These are phyloP conservation scores for Athripsodes cinereus DNA, from an alignment of 2,888 invertebrate genomes.

Conservation along the genomic window DNA sequence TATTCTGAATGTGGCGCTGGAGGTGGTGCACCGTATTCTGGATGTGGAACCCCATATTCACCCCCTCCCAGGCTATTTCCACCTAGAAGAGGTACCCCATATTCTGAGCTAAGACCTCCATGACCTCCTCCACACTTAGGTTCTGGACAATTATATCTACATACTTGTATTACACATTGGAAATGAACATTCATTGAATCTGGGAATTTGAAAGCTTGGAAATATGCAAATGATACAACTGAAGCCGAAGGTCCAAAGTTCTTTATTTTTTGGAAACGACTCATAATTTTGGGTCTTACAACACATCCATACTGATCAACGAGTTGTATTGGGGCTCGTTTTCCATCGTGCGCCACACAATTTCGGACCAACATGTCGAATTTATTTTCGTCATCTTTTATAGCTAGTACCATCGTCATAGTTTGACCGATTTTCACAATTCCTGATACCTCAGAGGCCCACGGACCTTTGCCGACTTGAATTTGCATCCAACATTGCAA, in stretches of 20 bases:
- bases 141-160: conserved; percentile 88
- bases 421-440: conserved; percentile 95
- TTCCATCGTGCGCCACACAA: conserved; percentile 92
- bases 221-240: conserved; percentile 90
- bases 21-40: conserved; percentile 68
- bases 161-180: conserved; percentile 94
- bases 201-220: conserved; percentile 96
- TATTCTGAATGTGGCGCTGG: conserved; percentile 60
- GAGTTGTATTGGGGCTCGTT: conserved; percentile 85
- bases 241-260: conserved; percentile 93
- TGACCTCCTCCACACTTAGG: conserved; percentile 71
- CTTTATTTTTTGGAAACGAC: conserved; percentile 92
- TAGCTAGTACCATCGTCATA: conserved; percentile 94
- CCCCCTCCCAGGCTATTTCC: conserved; percentile 56
- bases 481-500: conserved; percentile 97
- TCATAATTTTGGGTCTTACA: conserved; percentile 91
- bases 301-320: conserved; percentile 93
- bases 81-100: conserved; percentile 59
- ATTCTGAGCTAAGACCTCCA: conserved; percentile 55
- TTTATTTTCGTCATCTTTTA: conserved; percentile 93
- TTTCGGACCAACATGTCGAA: conserved; percentile 93
- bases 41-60: conserved; percentile 57
- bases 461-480: conserved; percentile 92
- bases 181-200: conserved; percentile 97
- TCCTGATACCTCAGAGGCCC: conserved; percentile 95